Base-by-base conservation (phyloP, 2,797 vertebrate species). In the Carduelis carduelis region DNA sequence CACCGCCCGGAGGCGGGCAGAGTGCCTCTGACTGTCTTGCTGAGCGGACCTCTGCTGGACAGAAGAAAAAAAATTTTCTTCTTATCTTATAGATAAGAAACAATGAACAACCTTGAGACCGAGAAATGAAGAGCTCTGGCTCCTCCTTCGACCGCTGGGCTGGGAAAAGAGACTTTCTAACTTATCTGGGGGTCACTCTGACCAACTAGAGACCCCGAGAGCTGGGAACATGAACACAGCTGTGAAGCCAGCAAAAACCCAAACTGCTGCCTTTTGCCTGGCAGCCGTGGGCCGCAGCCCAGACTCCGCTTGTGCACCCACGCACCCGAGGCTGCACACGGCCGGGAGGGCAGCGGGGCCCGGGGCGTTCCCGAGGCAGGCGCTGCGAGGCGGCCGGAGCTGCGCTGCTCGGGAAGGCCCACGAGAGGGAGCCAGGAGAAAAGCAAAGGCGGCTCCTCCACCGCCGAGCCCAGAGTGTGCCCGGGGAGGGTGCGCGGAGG, bases 371-470 rank as follows among this genome's bases (percentile, higher is more conserved):
- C 46, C 12, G 26, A 2, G 30, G 39, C 60, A 5, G 53, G 44
- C 50, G 56, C 37, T 35, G 56, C 32, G 12, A 17, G n/a, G 35
- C 10, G 0, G 49, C 23, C 15, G 13, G 3, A 4, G 35, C 2
- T 70, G 80, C 52, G 65, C 76, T 70, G 79, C 5, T 55, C 3
- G 32, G 46, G 28, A 55, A 76, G 24, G 79, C 41, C 97, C 97
- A 95, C 95, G 87, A 97, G 97, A 95, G 95, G 97, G 96, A 93
- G 96, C 96, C 92, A 34, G 89, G 64, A 69, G 95, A 30, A 94
- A 83, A 75, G 95, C 68, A 83, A 96, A 80, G 30, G 26, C 14
- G 37, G 24, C 44, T 9, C 50, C 22, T 28, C 17, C 17, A 46
- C 61, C 47, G 52, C 32, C 1, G 6, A 63, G 60, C 22, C 7